phyloP scores from a whole-genome alignment of 2,113 vertebrate genomes.

The Toxostoma redivivum region DNA sequence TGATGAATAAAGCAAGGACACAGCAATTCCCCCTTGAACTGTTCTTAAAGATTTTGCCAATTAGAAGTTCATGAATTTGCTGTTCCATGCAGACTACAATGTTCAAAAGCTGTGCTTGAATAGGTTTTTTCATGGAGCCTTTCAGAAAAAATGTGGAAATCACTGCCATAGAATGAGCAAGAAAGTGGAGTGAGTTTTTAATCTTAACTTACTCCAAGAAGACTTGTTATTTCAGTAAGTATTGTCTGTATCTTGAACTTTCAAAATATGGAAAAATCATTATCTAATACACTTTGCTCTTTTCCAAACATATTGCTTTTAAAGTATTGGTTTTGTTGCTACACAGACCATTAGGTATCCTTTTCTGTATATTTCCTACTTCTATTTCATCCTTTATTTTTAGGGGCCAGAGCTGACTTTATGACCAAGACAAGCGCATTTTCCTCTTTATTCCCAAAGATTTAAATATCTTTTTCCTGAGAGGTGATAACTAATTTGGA shows the following conservation, averaged over 20 bases:
- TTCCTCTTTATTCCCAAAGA: background rate
- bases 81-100: background rate
- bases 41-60: background rate
- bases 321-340: rapidly evolving
- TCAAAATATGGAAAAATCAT: background rate
- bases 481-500: background rate
- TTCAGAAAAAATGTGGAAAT: background rate
- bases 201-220: background rate
- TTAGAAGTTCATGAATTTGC: background rate
- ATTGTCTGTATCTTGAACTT: background rate
- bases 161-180: background rate
- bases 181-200: background rate
- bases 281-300: background rate
- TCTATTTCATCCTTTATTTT: background rate
- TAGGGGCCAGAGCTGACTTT: background rate
- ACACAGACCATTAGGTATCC: background rate
- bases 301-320: background rate
- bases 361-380: background rate
- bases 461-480: background rate
- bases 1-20: background rate
- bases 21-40: background rate
- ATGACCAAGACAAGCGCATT: background rate
- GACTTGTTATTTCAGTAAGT: background rate
- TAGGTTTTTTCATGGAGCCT: background rate
- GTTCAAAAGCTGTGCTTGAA: background rate